phyloP scores from a whole-genome alignment of 2,888 invertebrate genomes.

The Dolichopus griseipennis region DNA sequence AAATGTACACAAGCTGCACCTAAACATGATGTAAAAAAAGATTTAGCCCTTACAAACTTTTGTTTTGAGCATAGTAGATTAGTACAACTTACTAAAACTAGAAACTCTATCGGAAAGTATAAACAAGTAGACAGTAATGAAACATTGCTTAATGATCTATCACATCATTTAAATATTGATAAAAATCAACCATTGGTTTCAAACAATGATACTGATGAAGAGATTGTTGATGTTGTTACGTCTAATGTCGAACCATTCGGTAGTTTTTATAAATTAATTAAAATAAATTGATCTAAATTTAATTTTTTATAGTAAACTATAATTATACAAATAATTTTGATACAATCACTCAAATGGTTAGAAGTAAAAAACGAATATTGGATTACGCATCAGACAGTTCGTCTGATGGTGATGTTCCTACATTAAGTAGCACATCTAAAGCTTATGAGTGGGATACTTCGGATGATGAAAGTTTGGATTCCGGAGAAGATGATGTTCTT shows the following conservation, averaged over 20 bases:
- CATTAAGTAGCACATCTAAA: slow-evolving; percentile 54
- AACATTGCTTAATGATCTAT: slow-evolving; percentile 53
- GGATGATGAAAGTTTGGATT: slow-evolving; percentile 69
- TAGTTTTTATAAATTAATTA: slow-evolving; percentile 35
- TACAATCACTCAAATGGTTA: slow-evolving; percentile 46
- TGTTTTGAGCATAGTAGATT: slow-evolving; percentile 63
- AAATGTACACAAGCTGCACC: slow-evolving; percentile 72
- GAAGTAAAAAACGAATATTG: slow-evolving; percentile 47
- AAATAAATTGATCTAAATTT: not conserved
- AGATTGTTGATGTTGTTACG: slow-evolving; percentile 45
- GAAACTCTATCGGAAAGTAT: slow-evolving; percentile 49
- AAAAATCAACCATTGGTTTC: slow-evolving; percentile 27
- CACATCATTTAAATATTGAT: slow-evolving; percentile 52
- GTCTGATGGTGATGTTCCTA: slow-evolving; percentile 55
- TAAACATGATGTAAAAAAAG: slow-evolving; percentile 61
- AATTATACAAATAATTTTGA: slow-evolving; percentile 46
- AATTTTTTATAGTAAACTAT: slow-evolving; percentile 29
- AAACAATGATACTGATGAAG: slow-evolving; percentile 36
- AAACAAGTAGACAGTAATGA: slow-evolving; percentile 59
- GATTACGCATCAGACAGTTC: slow-evolving; percentile 66
- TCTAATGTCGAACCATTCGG: slow-evolving; percentile 53
- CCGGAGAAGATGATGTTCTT: slow-evolving; percentile 63
- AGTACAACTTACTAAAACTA: slow-evolving; percentile 54
- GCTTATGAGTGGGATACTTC: slow-evolving; percentile 60
- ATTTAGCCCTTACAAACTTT: slow-evolving; percentile 52